These are phyloP conservation scores for Drosophila ohnishii DNA, from an alignment of 1,140 invertebrate species.

Conservation along the genomic window DNA sequence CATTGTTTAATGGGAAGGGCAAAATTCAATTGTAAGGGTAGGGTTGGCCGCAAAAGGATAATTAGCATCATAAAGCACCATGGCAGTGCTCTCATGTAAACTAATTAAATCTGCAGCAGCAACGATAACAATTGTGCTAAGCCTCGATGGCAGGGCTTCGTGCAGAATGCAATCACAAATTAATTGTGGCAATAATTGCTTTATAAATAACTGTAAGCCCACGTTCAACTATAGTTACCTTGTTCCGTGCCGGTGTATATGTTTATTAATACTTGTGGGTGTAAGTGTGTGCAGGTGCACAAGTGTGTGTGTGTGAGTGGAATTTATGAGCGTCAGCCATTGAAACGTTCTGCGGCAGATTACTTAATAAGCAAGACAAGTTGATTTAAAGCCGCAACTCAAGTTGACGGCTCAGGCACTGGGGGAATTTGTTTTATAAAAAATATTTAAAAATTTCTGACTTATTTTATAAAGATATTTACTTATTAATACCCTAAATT, in stretches of 20 bases:
- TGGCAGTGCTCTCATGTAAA: conserved; percentile 36
- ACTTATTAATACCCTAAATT: not conserved
- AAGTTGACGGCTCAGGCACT: not conserved
- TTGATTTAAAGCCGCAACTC: conserved; percentile 55
- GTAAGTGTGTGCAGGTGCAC: conserved; percentile 2
- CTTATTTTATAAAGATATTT: not conserved
- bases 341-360: conserved; percentile 41
- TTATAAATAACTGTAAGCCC: conserved; percentile 72
- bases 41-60: conserved; percentile 50
- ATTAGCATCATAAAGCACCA: conserved; percentile 63
- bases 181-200: conserved; percentile 78
- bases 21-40: conserved; percentile 57
- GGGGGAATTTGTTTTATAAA: not conserved
- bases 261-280: conserved; percentile 10
- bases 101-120: conserved; percentile 63
- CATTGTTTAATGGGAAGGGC: conserved; percentile 24
- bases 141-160: conserved; percentile 15
- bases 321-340: conserved; percentile 30
- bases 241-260: not conserved
- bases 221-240: conserved; percentile 9
- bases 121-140: conserved; percentile 19
- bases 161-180: conserved; percentile 70
- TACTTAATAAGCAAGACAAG: conserved; percentile 62
- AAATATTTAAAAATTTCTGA: not conserved
- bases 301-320: not conserved